Conservation (phyloP, 1,140 invertebrate genomes). For the Hylaeus volcanicus region DNA sequence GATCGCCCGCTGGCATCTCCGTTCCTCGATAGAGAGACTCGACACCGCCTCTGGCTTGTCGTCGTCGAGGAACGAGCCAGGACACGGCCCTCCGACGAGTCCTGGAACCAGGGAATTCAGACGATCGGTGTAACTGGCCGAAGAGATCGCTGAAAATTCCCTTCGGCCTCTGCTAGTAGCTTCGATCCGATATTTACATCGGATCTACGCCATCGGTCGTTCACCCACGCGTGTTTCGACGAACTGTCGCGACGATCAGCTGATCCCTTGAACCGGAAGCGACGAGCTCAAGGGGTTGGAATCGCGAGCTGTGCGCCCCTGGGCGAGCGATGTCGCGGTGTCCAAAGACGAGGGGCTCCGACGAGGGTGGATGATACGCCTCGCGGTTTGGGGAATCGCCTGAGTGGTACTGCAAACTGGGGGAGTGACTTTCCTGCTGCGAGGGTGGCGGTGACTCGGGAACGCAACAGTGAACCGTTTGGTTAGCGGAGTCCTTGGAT, state of each 20-base stretch:
- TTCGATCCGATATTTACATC: too few relatives aligned
- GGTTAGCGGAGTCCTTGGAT: too few relatives aligned
- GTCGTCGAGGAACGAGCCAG: slow-evolving; percentile 1
- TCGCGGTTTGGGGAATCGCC: not conserved
- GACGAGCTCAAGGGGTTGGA: not conserved
- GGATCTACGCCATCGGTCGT: too few relatives aligned
- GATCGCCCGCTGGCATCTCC: slow-evolving; percentile 44
- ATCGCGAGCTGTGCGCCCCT: not conserved
- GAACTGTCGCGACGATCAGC: slow-evolving; percentile 5
- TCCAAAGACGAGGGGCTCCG: too few relatives aligned
- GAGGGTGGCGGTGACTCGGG: too few relatives aligned
- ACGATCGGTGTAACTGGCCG: not conserved
- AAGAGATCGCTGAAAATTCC: slow-evolving; percentile 23
- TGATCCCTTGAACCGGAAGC: not conserved
- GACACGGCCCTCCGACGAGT: too few relatives aligned
- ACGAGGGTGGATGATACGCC: not conserved
- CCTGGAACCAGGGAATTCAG: not conserved
- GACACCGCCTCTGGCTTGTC: slow-evolving; percentile 15
- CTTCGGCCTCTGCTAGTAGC: too few relatives aligned
- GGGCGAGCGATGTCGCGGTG: not conserved
- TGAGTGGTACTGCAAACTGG: too few relatives aligned
- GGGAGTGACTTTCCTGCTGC: too few relatives aligned
- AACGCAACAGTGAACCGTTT: too few relatives aligned
- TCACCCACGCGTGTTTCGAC: not conserved
- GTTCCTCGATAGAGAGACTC: slow-evolving; percentile 3